phyloP scores from a whole-genome alignment of 2,113 vertebrate species.

The Xyliphius kryptos region DNA sequence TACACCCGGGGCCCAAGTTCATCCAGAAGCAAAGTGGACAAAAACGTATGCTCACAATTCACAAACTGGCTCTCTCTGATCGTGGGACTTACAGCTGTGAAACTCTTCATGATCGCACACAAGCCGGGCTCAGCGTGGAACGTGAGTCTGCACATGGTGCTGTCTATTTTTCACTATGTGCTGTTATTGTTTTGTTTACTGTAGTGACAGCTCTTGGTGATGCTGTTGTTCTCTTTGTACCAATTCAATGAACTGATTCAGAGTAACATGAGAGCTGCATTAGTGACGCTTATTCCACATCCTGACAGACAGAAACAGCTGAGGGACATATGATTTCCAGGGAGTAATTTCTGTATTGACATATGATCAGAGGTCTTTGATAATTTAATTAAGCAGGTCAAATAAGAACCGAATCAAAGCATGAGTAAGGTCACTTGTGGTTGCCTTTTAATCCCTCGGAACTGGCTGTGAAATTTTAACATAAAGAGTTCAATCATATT shows the following conservation, averaged over 20 bases:
- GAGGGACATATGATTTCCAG: slow-evolving; percentile 40
- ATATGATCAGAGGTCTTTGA: slow-evolving; percentile 33
- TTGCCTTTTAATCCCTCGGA: slow-evolving; percentile 28
- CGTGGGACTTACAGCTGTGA: slow-evolving; percentile 86
- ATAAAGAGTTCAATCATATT: no score
- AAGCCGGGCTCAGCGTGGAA: slow-evolving; percentile 80
- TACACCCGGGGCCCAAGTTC: slow-evolving; percentile 71
- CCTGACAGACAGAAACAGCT: slow-evolving; percentile 59
- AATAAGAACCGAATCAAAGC: slow-evolving; percentile 31
- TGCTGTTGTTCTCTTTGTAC: slow-evolving; percentile 42
- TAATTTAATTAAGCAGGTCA: slow-evolving; percentile 44
- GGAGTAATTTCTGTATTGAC: slow-evolving; percentile 45
- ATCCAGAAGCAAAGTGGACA: slow-evolving; percentile 63
- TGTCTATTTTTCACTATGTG: slow-evolving; percentile 50
- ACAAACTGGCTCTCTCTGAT: slow-evolving; percentile 65
- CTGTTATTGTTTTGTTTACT: slow-evolving; percentile 59
- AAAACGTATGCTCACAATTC: slow-evolving; percentile 70
- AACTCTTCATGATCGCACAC: slow-evolving; percentile 84
- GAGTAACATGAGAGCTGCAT: slow-evolving; percentile 55
- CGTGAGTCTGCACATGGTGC: slow-evolving; percentile 76
- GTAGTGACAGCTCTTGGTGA: slow-evolving; percentile 37
- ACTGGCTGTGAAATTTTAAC: slow-evolving; percentile 30
- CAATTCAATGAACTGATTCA: slow-evolving; percentile 52
- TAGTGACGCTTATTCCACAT: slow-evolving; percentile 44
- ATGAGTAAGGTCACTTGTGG: slow-evolving; percentile 22